phyloP scores from a whole-genome alignment of 2,113 vertebrate genomes.

The Platichthys flesus region DNA sequence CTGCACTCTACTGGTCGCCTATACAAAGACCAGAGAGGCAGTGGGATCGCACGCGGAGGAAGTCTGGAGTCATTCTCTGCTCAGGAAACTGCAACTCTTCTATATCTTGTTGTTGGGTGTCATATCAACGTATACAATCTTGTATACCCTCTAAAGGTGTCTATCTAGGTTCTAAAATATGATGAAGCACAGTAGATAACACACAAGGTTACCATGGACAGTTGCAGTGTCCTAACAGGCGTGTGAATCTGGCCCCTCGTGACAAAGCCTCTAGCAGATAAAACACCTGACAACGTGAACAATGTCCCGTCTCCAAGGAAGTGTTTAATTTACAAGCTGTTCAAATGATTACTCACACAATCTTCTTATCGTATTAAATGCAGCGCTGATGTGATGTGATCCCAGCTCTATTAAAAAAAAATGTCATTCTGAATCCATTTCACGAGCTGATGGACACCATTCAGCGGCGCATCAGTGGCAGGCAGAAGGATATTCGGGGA shows the following conservation, averaged over 20 bases:
- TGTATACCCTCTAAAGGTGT: no score
- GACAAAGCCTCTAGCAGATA: conserved; percentile 33
- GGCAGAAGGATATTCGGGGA: conserved; percentile 1
- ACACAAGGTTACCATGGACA: conserved; percentile 2
- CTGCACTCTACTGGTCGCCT: no score
- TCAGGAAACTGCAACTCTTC: no score
- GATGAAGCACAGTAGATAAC: conserved; percentile 11
- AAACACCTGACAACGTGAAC: conserved; percentile 26
- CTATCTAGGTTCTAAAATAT: background rate
- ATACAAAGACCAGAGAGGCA: no score
- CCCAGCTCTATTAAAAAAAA: conserved; percentile 33
- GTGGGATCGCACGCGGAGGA: no score
- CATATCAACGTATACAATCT: no score
- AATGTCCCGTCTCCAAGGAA: conserved; percentile 55
- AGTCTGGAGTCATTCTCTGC: no score
- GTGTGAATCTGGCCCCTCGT: conserved; percentile 7
- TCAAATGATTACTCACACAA: conserved; percentile 47
- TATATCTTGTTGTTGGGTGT: no score
- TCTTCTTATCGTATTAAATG: conserved; percentile 45
- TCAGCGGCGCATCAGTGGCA: background rate
- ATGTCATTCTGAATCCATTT: conserved; percentile 23
- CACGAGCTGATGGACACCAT: conserved; percentile 8
- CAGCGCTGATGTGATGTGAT: conserved; percentile 41
- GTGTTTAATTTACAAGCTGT: conserved; percentile 52
- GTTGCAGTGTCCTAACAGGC: conserved; percentile 17